Base-by-base conservation (phyloP, 92 coral and sea anemone genomes). In the Actinostola sp. region DNA sequence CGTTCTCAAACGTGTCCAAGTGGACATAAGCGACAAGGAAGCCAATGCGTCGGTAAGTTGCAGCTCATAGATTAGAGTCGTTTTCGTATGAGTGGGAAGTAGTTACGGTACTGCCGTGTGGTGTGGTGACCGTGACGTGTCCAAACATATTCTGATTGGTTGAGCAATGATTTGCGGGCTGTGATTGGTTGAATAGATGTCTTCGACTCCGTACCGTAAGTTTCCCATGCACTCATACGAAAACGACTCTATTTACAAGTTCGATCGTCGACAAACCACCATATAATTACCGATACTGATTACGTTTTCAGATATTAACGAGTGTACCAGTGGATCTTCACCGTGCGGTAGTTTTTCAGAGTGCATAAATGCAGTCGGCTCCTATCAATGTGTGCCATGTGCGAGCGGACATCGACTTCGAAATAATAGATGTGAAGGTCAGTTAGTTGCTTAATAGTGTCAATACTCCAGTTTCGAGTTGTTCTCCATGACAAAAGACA, bases 241-340 rank as follows among this genome's bases (percentile, higher is more conserved):
- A 17, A 48, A 48, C 5, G 10, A 10, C 6, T 8, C 6, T 49
- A 8, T 49, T 49, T 8, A 20, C 56, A 4, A 49, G 13, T 21
- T 8, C 56, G 56, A 12, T 49, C n/a, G 21, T 49, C n/a, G 14
- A 49, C 21, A n/a, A n/a, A n/a, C n/a, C n/a, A n/a, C n/a, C n/a
- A n/a, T n/a, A 11, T 49, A 21, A 11, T 49, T 5, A 11, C 24
- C 24, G 21, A 8, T 8, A 20, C 33, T 24, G 30, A 20, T 32
- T 46, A 3, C 0, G 27, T 10, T 68, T 52, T 29, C 30, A 83
- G 88, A 83, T 48, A 76, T 83, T 32, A 73, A 83, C 52, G 88
- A 83, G 57, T 83, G 88, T 43, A 68, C 78, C 12, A 61, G 73
- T 5, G 41, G 60, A 0, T 59, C 41, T 11, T 34, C 69, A 2